These are phyloP conservation scores for Apamea epomidion DNA, from an alignment of 2,888 invertebrate genomes.

Conservation along the genomic window DNA sequence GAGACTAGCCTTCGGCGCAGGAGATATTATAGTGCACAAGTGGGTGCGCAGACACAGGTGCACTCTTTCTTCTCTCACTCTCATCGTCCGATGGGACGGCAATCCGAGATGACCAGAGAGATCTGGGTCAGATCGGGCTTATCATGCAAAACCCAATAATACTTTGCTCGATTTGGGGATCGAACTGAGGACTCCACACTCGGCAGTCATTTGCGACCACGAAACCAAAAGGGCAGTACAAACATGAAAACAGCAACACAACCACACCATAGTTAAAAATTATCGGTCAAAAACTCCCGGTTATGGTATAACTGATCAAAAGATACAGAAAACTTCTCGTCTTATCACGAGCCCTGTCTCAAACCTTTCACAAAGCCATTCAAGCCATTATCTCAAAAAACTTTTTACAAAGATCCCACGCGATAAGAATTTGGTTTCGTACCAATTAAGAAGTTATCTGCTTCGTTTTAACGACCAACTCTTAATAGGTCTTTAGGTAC, in stretches of 20 bases:
- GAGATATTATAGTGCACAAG: too few species aligned
- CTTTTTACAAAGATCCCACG: conserved; percentile 61
- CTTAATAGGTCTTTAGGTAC: conserved; percentile 35
- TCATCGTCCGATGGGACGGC: too few species aligned
- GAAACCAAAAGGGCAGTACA: neutral
- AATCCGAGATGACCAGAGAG: too few species aligned
- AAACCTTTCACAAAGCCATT: conserved; percentile 64
- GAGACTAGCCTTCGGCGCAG: too few species aligned
- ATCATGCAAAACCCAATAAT: too few species aligned
- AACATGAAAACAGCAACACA: neutral
- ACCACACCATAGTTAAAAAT: neutral
- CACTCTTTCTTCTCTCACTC: too few species aligned
- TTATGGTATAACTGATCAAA: conserved; percentile 44
- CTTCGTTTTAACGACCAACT: conserved; percentile 41
- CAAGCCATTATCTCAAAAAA: conserved; percentile 55
- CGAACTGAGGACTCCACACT: neutral
- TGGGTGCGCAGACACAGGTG: too few species aligned
- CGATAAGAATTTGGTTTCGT: conserved; percentile 64
- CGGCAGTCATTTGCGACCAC: too few species aligned
- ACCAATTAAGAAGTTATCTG: conserved; percentile 63
- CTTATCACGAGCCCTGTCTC: conserved; percentile 51
- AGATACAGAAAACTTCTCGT: conserved; percentile 57
- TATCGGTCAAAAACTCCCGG: conserved; percentile 30
- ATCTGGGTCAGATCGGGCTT: too few species aligned
- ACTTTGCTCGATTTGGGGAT: neutral